phyloP scores from a whole-genome alignment of 2,797 vertebrate genomes.

The Pangasius krempfi region DNA sequence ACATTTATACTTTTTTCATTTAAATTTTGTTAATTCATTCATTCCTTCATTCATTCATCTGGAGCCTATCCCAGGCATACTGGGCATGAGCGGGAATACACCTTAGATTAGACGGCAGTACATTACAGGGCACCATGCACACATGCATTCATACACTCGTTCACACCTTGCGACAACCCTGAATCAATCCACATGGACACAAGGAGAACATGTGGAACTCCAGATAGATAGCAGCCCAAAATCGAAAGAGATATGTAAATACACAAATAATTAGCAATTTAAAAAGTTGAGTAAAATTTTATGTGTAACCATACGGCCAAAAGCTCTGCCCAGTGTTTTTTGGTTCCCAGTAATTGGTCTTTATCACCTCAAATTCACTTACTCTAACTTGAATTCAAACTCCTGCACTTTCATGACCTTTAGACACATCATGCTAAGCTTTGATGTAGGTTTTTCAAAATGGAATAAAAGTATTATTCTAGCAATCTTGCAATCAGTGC shows the following conservation, averaged over 20 bases:
- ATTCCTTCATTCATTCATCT: too few species aligned
- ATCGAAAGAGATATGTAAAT: not conserved
- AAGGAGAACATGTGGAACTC: not conserved
- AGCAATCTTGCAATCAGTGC: not conserved
- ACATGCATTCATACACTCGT: not conserved
- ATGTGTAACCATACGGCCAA: not conserved
- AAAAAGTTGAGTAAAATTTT: not conserved
- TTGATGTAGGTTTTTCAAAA: not conserved
- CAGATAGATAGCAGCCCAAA: not conserved
- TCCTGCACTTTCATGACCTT: not conserved
- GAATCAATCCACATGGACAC: not conserved
- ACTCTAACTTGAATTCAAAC: not conserved
- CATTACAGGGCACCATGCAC: not conserved
- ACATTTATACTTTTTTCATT: not conserved
- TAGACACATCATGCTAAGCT: not conserved
- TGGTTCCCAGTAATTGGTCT: not conserved
- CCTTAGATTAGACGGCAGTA: not conserved
- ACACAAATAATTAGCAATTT: not conserved
- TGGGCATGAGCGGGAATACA: not conserved
- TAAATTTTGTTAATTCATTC: not conserved
- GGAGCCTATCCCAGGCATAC: not conserved
- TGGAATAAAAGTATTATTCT: not conserved
- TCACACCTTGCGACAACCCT: not conserved
- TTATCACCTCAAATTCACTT: not conserved
- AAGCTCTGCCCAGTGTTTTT: not conserved